Base-by-base conservation (phyloP, 2,797 vertebrate species). In the Brotula barbata region DNA sequence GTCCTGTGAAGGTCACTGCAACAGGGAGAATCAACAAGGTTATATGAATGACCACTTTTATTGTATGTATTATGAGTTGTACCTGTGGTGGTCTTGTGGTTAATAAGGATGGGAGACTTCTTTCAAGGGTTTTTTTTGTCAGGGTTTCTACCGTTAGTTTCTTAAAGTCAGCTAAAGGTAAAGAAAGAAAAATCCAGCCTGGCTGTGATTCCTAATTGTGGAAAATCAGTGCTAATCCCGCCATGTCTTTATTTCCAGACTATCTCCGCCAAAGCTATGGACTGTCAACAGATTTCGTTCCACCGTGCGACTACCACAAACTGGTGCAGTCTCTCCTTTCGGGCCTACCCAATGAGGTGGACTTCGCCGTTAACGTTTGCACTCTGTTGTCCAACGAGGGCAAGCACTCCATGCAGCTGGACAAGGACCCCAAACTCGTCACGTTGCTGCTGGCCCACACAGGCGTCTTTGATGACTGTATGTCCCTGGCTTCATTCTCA, bases 231-330 rank as follows among this genome's bases (percentile, higher is more conserved):
- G n/a, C n/a, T n/a, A n/a, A n/a, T n/a, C n/a, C n/a, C n/a, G n/a
- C n/a, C n/a, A n/a, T n/a, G 14, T 39, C 14, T 19, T 8, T 15
- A 6, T 52, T 20, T 37, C 6, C 90, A 99, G 97, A 99, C 92
- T 98, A 98, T 92, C 94, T 99, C 83, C 96, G 97, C 89, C 97
- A 99, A 93, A 98, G 97, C 90, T 99, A 99, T 87, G 97, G 97
- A 83, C 91, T 99, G 75, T 97, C 96, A 75, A 93, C 93, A 80
- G 97, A 99, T 82, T 98, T 98, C 71, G 92, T 94, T 80, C 92
- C 95, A 58, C 94, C 95, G 87, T 97, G 96, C 64, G 96, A 98
- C 91, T 99, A 99, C 91, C 96, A 96, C 92, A 99, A 99, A 94
- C 90, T 99, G 94, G 96, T 98, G 96, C 97, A 99, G 87, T 99